Evolutionary conservation across 2,113 vertebrate species (phyloP), one percentile per base, ranked within the genome.

Genomic region (Albula goreensis): DNA sequence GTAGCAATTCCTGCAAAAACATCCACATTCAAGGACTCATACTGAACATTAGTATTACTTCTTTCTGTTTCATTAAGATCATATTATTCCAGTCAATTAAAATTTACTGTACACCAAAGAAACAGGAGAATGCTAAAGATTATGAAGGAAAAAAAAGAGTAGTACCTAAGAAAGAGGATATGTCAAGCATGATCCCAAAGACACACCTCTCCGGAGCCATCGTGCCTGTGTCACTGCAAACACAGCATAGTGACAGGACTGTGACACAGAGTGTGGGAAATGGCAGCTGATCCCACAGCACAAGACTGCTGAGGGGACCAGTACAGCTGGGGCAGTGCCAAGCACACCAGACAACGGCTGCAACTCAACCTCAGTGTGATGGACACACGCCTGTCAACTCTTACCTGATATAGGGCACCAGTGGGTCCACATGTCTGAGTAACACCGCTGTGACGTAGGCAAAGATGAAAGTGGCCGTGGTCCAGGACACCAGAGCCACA

Each of bases 371-470:
- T n/a, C 50, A 52, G 4, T 51, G 2, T 2, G 81, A 11, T 56
- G 22, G 13, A n/a, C 70, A 31, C n/a, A 74, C 60, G n/a, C 19
- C 41, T 80, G 31, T 53, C 9, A 49, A 13, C 86, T 84, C 96
- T 91, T 79, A 98, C 98, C 98, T 99, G 94, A 99, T 99, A 91
- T 98, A 99, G 31, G 98, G 98, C 87, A 99, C 91, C 89, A 97
- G 89, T 0, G 97, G 96, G 85, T 99, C 98, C 1, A 99, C 96
- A 0, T 99, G 98, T 88, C 87, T 95, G 19, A 99, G 94, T 31
- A 94, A 19, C 41, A 97, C 94, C 0, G 97, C 97, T 9, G 95
- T 98, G 85, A 99, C 94, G 87, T 99, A 99, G 0, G 98, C 96
- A 9, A 98, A 96, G 82, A 96, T 85, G 84, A 98, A 97, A 0